Evolutionary conservation across 2,888 invertebrate genomes (phyloP).

Genomic region (Prosapia bicincta): DNA sequence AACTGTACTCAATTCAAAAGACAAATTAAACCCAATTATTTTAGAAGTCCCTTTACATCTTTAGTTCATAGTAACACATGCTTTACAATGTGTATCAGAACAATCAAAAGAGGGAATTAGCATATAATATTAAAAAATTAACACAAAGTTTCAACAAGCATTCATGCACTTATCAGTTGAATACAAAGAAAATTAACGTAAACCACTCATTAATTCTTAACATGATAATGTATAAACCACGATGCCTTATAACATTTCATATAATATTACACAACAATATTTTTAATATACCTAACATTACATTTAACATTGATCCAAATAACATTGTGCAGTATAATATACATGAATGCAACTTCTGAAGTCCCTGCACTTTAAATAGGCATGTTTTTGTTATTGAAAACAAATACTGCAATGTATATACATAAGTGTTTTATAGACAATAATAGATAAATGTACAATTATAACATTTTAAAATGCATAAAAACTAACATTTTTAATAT

Average conservation of each 20-base stretch:
- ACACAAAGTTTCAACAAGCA: too few relatives aligned
- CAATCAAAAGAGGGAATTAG: too few relatives aligned
- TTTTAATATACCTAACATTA: background rate
- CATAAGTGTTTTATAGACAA: background rate
- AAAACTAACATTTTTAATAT: background rate
- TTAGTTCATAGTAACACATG: too few relatives aligned
- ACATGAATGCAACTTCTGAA: background rate
- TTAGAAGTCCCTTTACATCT: too few relatives aligned
- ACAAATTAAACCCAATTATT: too few relatives aligned
- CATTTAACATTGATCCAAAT: background rate
- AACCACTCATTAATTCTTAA: too few relatives aligned
- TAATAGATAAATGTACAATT: background rate
- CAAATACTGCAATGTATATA: background rate
- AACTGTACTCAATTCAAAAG: too few relatives aligned
- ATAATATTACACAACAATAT: background rate
- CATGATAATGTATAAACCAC: background rate
- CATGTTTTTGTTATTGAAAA: background rate
- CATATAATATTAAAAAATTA: too few relatives aligned
- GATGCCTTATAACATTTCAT: background rate
- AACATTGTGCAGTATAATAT: background rate
- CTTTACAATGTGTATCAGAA: too few relatives aligned
- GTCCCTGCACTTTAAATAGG: background rate
- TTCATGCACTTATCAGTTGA: too few relatives aligned
- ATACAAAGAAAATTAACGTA: too few relatives aligned
- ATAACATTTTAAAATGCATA: background rate